Conservation (phyloP, 1,140 invertebrate species). For the Leptinotarsa texana region DNA sequence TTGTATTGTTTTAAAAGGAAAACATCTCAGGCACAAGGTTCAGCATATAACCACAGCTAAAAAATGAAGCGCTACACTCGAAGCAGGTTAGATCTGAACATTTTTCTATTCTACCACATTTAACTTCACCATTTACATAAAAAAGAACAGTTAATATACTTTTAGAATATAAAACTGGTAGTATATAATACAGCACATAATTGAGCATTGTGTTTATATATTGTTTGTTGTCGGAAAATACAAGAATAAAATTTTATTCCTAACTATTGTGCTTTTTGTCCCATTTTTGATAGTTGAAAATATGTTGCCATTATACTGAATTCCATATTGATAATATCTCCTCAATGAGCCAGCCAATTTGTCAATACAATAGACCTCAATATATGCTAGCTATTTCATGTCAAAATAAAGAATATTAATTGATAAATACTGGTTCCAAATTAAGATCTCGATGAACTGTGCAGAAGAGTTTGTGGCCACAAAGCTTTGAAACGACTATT, state of each 20-base stretch:
- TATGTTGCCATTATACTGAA: neutral
- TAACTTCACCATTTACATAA: constrained; percentile 24
- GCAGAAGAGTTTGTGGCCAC: too few species aligned
- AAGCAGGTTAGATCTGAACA: constrained; percentile 35
- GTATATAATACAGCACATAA: neutral
- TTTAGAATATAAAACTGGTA: constrained; percentile 12
- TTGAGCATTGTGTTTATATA: constrained; percentile 14
- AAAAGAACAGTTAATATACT: constrained; percentile 9
- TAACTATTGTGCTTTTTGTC: constrained; percentile 6
- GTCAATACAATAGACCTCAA: too few species aligned
- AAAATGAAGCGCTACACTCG: constrained; percentile 39
- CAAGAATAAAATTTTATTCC: neutral
- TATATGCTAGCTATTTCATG: too few species aligned
- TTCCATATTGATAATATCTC: too few species aligned
- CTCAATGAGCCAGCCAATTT: too few species aligned
- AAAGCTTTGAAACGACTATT: too few species aligned
- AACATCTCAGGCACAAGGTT: neutral
- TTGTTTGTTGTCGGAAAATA: constrained; percentile 7
- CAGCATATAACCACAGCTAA: constrained; percentile 34
- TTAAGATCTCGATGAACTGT: too few species aligned
- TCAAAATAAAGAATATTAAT: too few species aligned
- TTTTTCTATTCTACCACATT: constrained; percentile 30
- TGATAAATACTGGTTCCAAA: too few species aligned
- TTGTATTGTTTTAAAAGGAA: neutral
- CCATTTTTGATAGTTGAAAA: neutral